Evolutionary conservation across 2,888 invertebrate genomes (phyloP), one percentile per base, ranked within the genome.

Genomic region (Parnassius orleans): DNA sequence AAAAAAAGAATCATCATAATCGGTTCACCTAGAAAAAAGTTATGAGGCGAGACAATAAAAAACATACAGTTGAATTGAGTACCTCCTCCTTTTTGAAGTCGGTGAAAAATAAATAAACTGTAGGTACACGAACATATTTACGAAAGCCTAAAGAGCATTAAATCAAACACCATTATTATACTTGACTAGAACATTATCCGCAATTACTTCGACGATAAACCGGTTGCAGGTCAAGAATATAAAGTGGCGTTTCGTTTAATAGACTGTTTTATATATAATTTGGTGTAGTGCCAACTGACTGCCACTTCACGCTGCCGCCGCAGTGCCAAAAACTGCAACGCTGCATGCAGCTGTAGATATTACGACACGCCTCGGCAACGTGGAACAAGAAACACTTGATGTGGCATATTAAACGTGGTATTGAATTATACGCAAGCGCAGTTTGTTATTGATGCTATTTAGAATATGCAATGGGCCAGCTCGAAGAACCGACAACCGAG

Each of bases 261-360:
- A 62, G 62, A 53, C 57, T 59, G 60, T 52, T 72, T 68, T 68
- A 66, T 69, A 70, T 68, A 70, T 68, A 66, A 71, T 68, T 73
- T 71, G 73, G 73, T 69, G 52, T 53, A 44, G 51, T 70, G 74
- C 74, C 74, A 74, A 70, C 57, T 60, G 11, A 47, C 47, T n/a
- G 55, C 66, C 68, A 61, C 57, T 50, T 14, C 14, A 48, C 60
- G 64, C 55, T 65, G 70, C 70, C 52, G 52, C 72, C 72, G 72
- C 76, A 69, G 74, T 81, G 84, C 85, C 84, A 84, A 83, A 80
- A 81, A 74, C 75, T 76, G 65, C 57, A 70, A 69, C 63, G 66
- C 68, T 60, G 66, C 65, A 69, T 65, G 67, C 69, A 71, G 72
- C 72, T 78, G 80, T 81, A 80, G 81, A 81, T 80, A 79, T 77